Evolutionary conservation across 2,797 vertebrate genomes (phyloP), one percentile per base, ranked within the genome.

Genomic region (Poeciliopsis turneri): DNA sequence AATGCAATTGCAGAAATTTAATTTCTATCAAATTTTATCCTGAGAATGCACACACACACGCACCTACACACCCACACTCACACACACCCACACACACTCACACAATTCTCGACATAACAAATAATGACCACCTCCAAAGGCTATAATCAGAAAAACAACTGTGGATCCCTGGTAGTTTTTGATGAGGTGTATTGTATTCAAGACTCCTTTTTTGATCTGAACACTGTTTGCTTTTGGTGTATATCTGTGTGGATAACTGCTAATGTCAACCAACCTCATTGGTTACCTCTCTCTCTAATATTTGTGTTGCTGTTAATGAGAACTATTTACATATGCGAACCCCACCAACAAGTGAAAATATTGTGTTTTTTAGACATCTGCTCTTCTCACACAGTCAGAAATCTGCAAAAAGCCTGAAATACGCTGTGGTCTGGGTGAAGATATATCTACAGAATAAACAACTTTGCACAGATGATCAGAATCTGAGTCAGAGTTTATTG

Each of bases 131-230:
- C 41, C 45, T 76, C 1, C 28, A 0, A 20, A 41, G 72, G 45
- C 77, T 80, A 78, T 76, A 75, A 87, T 80, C 79, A 88, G 30
- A 49, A 73, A 41, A 74, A 75, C 57, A 61, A 74, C 69, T 80
- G 53, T 55, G 75, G 23, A 72, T 57, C 79, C 43, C 47, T 80
- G 78, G 71, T 76, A 75, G 39, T 77, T 84, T 51, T 45, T 82
- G 82, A 73, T 86, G 23, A 80, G 73, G 59, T 72, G 9, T 61
- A 70, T 74, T 85, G 75, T 79, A 78, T 69, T 78, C 74, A 86
- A 72, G 55, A 72, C 53, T 64, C 25, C 20, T 72, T 30, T 36
- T 69, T 57, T 53, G 11, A 39, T 49, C 47, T 43, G 3, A 23
- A 74, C 15, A 0, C 57, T 78, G 36, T 83, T 77, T 51, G 20